A percentile compares a stretch with the other conserved stretches of the same genome.
Evolutionary conservation across 2,888 invertebrate species (phyloP).

Genomic region (Branchipolynoe longqiensis): DNA sequence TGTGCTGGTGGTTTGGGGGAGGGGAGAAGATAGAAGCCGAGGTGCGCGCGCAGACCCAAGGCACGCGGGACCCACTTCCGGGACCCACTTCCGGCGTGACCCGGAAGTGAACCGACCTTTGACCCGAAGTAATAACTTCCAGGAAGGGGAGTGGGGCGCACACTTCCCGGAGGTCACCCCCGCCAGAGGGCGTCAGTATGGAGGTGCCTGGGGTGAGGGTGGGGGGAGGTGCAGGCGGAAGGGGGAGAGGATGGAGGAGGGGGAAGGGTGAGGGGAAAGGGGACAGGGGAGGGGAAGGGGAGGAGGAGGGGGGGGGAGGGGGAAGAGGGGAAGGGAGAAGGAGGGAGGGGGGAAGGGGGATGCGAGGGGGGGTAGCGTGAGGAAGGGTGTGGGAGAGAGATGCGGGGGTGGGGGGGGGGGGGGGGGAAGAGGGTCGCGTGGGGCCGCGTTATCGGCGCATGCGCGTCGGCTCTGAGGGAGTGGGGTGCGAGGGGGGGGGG

Average conservation of each 20-base stretch:
- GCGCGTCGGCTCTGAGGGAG: background rate
- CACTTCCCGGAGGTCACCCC: slow-evolving; percentile 24
- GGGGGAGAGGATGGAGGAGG: background rate
- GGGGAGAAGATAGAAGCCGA: too few species aligned
- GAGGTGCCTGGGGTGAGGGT: background rate
- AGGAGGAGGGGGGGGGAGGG: too few species aligned
- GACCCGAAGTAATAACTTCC: slow-evolving; percentile 52
- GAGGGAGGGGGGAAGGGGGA: too few species aligned
- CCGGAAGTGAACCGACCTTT: slow-evolving; percentile 25
- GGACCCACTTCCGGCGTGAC: slow-evolving; percentile 32
- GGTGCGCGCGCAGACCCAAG: too few species aligned
- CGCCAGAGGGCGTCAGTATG: slow-evolving; percentile 9
- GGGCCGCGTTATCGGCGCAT: background rate
- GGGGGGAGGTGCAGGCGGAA: too few species aligned
- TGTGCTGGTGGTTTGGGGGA: too few species aligned
- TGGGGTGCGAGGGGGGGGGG: too few species aligned
- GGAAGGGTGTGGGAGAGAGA: too few species aligned
- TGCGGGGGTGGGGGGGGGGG: background rate
- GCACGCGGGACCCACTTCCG: too few species aligned
- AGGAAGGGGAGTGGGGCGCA: slow-evolving; percentile 12
- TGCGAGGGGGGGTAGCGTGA: background rate
- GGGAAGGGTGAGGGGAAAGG: too few species aligned
- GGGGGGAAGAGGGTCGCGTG: background rate
- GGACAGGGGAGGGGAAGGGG: background rate
- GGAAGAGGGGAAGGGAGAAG: background rate